phyloP scores from a whole-genome alignment of 2,113 vertebrate genomes.

The Callipepla californica region DNA sequence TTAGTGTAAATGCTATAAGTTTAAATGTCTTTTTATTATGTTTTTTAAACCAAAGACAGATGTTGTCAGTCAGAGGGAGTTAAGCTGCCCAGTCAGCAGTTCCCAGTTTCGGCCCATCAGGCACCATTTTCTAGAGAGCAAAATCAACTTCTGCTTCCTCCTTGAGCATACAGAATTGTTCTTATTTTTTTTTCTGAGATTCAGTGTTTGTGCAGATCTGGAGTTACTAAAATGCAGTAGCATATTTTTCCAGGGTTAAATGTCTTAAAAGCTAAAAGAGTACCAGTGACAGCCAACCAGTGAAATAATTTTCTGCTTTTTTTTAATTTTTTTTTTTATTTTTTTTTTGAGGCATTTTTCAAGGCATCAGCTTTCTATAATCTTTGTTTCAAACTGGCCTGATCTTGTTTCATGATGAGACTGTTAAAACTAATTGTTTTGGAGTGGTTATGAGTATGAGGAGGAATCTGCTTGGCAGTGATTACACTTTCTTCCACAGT shows the following conservation, averaged over 20 bases:
- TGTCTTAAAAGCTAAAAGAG: background rate
- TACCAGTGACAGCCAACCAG: background rate
- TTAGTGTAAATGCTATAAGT: background rate
- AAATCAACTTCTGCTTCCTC: background rate
- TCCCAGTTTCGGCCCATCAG: background rate
- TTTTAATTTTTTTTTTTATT: too few relatives aligned
- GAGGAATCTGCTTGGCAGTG: background rate
- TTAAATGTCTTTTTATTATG: background rate
- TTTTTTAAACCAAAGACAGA: background rate
- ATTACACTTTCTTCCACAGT: fast-evolving
- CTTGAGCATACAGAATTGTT: background rate
- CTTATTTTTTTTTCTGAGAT: background rate
- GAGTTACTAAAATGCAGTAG: background rate
- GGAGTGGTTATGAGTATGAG: fast-evolving
- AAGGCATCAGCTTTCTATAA: background rate
- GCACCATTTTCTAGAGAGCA: background rate
- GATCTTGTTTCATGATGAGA: background rate
- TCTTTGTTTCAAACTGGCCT: background rate
- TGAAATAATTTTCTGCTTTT: too few relatives aligned
- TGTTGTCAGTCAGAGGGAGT: background rate
- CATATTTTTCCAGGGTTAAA: background rate
- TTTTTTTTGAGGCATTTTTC: background rate
- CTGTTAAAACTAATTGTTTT: fast-evolving
- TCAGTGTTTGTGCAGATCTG: background rate
- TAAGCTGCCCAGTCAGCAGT: background rate